A percentile compares a stretch with the other conserved stretches of the same genome.
phyloP scores from a whole-genome alignment of 2,797 vertebrate species.

The Lagocephalus sceleratus region DNA sequence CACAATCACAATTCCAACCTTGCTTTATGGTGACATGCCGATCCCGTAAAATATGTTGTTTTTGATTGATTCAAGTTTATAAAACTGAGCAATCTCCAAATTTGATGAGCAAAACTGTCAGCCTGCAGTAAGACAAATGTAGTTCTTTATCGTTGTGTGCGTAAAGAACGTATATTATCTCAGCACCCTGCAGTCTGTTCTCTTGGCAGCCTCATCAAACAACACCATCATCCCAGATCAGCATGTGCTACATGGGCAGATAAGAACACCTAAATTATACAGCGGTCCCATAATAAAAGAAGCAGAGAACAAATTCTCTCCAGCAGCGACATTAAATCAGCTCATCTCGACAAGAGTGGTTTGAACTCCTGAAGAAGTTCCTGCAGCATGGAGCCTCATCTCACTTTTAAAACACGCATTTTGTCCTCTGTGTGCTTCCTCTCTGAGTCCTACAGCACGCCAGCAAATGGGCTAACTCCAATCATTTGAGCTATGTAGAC shows the following conservation, averaged over 20 bases:
- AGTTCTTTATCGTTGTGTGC: not conserved
- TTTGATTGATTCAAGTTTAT: constrained; percentile 21
- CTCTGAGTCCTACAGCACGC: constrained; percentile 45
- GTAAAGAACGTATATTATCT: constrained; percentile 45
- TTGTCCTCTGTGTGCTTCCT: constrained; percentile 55
- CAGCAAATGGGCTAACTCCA: too few species aligned
- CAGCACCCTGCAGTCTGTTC: constrained; percentile 35
- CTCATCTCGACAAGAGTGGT: constrained; percentile 41
- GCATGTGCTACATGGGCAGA: constrained; percentile 52
- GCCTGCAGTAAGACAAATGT: constrained; percentile 2
- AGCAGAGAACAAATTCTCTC: constrained; percentile 44
- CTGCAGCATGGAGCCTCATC: constrained; percentile 50
- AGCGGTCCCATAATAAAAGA: constrained; percentile 42
- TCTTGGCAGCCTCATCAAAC: constrained; percentile 55
- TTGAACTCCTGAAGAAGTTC: constrained; percentile 45
- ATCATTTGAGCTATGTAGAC: constrained; percentile 53
- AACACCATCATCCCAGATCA: constrained; percentile 55
- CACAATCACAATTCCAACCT: constrained; percentile 12
- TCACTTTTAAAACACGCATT: constrained; percentile 56
- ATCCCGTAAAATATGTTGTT: constrained; percentile 17
- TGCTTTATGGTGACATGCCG: constrained; percentile 11
- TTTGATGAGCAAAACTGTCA: constrained; percentile 3
- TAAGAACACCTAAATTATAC: constrained; percentile 62
- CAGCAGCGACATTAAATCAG: constrained; percentile 54
- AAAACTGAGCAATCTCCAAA: constrained; percentile 13